Evolutionary conservation across 2,888 invertebrate species (phyloP).

Genomic region (Ophonus ardosiacus): DNA sequence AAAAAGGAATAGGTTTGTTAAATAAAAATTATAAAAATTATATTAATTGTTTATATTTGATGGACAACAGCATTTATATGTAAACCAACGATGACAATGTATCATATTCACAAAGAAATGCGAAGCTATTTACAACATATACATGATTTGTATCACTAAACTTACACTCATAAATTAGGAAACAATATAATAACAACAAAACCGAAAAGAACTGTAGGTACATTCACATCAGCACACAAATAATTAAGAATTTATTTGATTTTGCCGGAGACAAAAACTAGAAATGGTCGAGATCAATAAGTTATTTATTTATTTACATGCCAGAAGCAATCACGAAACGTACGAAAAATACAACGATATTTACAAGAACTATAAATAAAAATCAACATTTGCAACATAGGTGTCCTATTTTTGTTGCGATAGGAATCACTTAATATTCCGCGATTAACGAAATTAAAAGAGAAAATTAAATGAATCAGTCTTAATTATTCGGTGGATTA

Average conservation of each 20-base stretch:
- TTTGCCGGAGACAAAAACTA: constrained; percentile 56
- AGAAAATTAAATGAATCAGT: constrained; percentile 57
- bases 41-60: constrained; percentile 67
- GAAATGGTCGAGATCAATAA: constrained; percentile 60
- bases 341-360: constrained; percentile 39
- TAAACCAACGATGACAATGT: constrained; percentile 72
- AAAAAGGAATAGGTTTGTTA: neutral
- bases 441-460: constrained; percentile 47
- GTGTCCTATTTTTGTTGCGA: constrained; percentile 7
- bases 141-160: constrained; percentile 67
- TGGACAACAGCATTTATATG: constrained; percentile 72
- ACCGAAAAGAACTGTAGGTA: constrained; percentile 59
- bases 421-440: constrained; percentile 39
- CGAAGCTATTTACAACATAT: constrained; percentile 74
- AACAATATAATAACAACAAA: constrained; percentile 61
- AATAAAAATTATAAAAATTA: constrained; percentile 6
- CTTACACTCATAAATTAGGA: constrained; percentile 64
- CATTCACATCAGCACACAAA: constrained; percentile 54
- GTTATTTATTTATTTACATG: constrained; percentile 47
- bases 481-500: constrained; percentile 52
- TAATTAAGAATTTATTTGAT: constrained; percentile 48
- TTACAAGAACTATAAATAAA: constrained; percentile 44
- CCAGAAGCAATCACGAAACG: constrained; percentile 36
- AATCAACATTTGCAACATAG: constrained; percentile 41
- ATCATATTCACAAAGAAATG: constrained; percentile 71